Percentiles rank a stretch among this genome's conserved stretches.
Conservation (phyloP, 2,113 vertebrate genomes). For the Cyrtonyx montezumae region DNA sequence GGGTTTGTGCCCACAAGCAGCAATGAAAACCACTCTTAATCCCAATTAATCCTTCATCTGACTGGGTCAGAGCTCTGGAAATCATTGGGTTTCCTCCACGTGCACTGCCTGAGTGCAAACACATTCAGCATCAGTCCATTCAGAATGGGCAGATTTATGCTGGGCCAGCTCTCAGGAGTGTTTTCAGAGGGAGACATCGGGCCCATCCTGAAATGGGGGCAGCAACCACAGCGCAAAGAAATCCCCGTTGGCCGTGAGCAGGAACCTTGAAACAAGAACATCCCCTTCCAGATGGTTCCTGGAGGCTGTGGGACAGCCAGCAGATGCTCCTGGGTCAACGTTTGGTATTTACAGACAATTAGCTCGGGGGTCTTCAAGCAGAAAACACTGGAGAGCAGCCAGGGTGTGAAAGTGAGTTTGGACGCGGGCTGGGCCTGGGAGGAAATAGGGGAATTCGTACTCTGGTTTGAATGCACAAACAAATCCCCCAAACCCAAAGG, state of each 20-base stretch:
- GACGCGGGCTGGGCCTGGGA: not conserved
- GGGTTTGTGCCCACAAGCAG: not conserved
- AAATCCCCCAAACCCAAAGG: too few relatives aligned
- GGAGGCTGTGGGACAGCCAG: not conserved
- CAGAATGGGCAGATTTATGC: not conserved
- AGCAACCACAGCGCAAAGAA: fast-evolving
- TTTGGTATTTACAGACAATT: not conserved
- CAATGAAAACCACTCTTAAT: not conserved
- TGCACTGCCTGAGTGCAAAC: fast-evolving
- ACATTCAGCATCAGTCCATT: not conserved
- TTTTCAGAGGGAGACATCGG: not conserved
- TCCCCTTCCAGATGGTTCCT: not conserved
- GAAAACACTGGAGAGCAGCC: not conserved
- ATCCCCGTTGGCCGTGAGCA: fast-evolving
- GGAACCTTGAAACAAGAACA: not conserved
- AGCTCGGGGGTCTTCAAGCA: not conserved
- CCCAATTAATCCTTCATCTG: not conserved
- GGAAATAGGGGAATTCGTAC: not conserved
- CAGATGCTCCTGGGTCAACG: not conserved
- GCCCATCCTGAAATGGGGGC: fast-evolving
- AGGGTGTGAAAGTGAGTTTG: not conserved
- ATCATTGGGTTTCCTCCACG: not conserved
- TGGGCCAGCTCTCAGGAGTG: not conserved
- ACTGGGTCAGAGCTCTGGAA: not conserved
- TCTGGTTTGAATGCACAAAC: too few relatives aligned